phyloP scores from a whole-genome alignment of 2,797 vertebrate genomes.

The Danionella dracula region DNA sequence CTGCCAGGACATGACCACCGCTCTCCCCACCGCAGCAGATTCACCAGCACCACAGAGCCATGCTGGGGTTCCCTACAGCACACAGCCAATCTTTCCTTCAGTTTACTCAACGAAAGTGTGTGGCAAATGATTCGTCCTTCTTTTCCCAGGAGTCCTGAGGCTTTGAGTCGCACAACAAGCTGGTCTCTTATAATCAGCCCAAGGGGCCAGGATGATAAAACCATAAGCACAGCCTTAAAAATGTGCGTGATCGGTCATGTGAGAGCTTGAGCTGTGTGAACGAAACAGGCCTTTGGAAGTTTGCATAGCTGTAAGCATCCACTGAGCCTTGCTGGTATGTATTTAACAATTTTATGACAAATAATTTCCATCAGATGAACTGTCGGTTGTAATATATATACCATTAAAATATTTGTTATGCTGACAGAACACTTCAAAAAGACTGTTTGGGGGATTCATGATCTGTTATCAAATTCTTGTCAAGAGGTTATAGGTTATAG shows the following conservation, averaged over 20 bases:
- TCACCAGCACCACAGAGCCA: conserved; percentile 12
- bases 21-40: not conserved
- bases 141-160: not conserved
- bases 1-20: conserved; percentile 53
- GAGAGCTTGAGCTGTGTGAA: conserved; percentile 20
- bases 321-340: not conserved
- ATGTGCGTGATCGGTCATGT: conserved; percentile 44
- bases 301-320: not conserved
- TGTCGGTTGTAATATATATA: no score
- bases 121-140: not conserved
- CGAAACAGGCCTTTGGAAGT: not conserved
- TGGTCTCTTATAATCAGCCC: conserved; percentile 16
- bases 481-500: not conserved
- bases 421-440: no score
- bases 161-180: conserved; percentile 26
- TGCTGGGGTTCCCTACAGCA: conserved; percentile 1
- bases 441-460: no score
- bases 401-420: no score
- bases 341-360: not conserved
- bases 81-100: not conserved
- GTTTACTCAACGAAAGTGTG: not conserved
- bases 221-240: conserved; percentile 17
- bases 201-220: conserved; percentile 4
- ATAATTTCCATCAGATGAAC: not conserved
- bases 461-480: no score